A percentile compares a stretch with the other conserved stretches of the same genome.
phyloP scores from a whole-genome alignment of 2,888 invertebrate genomes.

The Cetonia aurata region DNA sequence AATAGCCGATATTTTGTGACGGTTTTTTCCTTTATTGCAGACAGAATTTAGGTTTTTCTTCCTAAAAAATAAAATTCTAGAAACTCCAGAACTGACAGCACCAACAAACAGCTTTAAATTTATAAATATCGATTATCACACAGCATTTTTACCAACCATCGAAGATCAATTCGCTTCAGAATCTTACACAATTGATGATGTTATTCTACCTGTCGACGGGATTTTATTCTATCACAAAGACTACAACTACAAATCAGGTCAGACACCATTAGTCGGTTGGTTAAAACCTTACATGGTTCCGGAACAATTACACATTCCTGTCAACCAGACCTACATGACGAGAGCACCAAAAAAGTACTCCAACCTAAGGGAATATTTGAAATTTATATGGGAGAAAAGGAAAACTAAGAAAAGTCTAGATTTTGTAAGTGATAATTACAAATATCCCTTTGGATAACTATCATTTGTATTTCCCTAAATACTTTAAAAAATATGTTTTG shows the following conservation, averaged over 20 bases:
- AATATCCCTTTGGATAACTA: too few species aligned
- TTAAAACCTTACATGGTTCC: conserved; percentile 89
- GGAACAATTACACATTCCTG: conserved; percentile 75
- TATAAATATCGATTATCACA: conserved; percentile 68
- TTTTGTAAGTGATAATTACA: too few species aligned
- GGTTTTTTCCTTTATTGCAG: conserved; percentile 67
- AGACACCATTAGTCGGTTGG: conserved; percentile 93
- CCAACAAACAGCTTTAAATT: conserved; percentile 64
- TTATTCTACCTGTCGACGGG: conserved; percentile 79
- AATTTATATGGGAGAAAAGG: conserved; percentile 59
- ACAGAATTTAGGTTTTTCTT: conserved; percentile 89
- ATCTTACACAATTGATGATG: conserved; percentile 59
- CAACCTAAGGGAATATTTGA: conserved; percentile 69
- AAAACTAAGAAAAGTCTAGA: conserved; percentile 50
- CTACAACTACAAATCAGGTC: conserved; percentile 70
- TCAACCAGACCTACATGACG: conserved; percentile 65
- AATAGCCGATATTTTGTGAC: neutral
- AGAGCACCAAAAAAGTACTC: conserved; percentile 69
- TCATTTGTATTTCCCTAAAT: too few species aligned
- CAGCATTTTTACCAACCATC: conserved; percentile 63
- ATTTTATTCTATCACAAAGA: conserved; percentile 90
- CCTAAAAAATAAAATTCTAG: conserved; percentile 80
- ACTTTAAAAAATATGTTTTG: too few species aligned
- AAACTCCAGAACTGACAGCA: conserved; percentile 68
- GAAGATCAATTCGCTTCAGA: conserved; percentile 64